Conservation (phyloP, 53 echinoderm and acorn worm species). For the Astropecten irregularis region DNA sequence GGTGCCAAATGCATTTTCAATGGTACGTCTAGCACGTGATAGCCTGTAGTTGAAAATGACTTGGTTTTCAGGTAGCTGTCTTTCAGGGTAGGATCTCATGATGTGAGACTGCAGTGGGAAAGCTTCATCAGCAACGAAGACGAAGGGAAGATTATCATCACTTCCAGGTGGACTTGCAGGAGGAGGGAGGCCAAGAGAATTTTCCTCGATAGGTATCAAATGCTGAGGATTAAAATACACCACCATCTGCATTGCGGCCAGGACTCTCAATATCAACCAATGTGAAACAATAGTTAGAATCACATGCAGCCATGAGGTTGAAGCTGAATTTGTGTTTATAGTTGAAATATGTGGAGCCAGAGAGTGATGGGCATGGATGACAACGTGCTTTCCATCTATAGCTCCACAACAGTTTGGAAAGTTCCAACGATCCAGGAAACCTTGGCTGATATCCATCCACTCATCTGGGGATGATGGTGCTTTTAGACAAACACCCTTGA, state of each 20-base stretch:
- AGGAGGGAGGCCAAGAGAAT: background rate
- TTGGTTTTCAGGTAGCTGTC: conserved; percentile 12
- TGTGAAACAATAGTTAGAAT: conserved; percentile 39
- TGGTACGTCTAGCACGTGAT: conserved; percentile 28
- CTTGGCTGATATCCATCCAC: conserved; percentile 18
- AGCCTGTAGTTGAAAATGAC: conserved; percentile 35
- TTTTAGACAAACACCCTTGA: background rate
- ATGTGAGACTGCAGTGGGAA: conserved; percentile 39
- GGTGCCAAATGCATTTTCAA: conserved; percentile 45
- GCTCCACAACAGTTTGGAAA: conserved; percentile 43
- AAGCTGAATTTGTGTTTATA: conserved; percentile 29
- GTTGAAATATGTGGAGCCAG: conserved; percentile 43
- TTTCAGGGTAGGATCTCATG: conserved; percentile 31
- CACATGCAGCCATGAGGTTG: conserved; percentile 36
- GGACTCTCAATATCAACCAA: conserved; percentile 28
- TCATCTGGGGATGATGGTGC: conserved; percentile 19
- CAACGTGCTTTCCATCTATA: conserved; percentile 53
- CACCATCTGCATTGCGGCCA: conserved; percentile 28
- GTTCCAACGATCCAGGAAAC: conserved; percentile 17
- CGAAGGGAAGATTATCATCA: background rate
- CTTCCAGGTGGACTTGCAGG: background rate
- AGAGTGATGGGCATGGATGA: conserved; percentile 19
- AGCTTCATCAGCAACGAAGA: conserved; percentile 43
- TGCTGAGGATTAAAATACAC: conserved; percentile 18
- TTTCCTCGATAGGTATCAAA: background rate